Evolutionary conservation across 1,140 invertebrate species (phyloP).

Genomic region (Nasonia longicornis): DNA sequence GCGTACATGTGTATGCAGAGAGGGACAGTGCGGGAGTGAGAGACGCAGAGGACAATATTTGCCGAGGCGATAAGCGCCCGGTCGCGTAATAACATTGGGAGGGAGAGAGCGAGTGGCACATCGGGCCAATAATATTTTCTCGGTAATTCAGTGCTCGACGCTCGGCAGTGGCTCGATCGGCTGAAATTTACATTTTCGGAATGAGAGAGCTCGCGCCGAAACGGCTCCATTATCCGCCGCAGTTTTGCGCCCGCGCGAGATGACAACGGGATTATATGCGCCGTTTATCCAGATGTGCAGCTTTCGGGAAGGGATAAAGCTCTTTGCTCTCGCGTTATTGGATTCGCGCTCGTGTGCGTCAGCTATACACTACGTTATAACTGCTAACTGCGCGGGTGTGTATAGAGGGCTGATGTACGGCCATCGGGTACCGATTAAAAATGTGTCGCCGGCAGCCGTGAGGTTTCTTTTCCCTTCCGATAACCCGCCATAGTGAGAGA

Average conservation of each 20-base stretch:
- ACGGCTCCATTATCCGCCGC: background rate
- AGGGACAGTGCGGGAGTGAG: background rate
- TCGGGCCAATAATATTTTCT: conserved; percentile 19
- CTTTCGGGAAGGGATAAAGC: too few species aligned
- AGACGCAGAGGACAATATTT: conserved; percentile 15
- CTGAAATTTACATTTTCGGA: background rate
- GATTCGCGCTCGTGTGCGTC: too few species aligned
- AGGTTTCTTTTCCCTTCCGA: too few species aligned
- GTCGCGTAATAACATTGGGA: conserved; percentile 16
- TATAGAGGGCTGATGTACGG: too few species aligned
- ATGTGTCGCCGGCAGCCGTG: too few species aligned
- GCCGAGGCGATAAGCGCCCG: conserved; percentile 9
- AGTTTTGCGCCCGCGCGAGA: background rate
- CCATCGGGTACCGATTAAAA: too few species aligned
- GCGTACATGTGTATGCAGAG: background rate
- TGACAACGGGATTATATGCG: background rate
- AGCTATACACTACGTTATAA: too few species aligned
- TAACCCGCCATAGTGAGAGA: too few species aligned
- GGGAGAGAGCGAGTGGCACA: background rate
- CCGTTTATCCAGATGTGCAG: background rate
- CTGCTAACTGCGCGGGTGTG: too few species aligned
- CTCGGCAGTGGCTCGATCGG: background rate
- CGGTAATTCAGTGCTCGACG: conserved; percentile 27
- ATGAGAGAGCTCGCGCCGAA: background rate
- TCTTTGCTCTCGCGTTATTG: too few species aligned